Conservation (phyloP, 2,113 vertebrate genomes). For the Garra rufa region DNA sequence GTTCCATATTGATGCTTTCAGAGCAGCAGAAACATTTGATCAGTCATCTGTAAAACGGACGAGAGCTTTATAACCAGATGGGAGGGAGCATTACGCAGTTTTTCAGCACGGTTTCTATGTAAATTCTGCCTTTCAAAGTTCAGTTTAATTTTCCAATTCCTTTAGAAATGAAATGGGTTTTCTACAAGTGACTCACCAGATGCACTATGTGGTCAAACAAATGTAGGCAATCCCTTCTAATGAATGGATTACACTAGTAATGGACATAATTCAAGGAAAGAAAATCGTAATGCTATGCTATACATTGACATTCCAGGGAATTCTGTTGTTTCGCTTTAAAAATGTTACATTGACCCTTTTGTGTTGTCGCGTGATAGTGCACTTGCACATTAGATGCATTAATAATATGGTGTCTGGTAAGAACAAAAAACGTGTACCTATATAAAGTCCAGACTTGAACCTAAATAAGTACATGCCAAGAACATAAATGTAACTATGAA, state of each 20-base stretch:
- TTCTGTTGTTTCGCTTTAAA: neutral
- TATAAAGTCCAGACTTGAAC: neutral
- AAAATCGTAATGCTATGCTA: neutral
- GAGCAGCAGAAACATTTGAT: neutral
- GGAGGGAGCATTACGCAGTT: neutral
- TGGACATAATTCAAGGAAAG: neutral
- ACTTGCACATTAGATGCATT: neutral
- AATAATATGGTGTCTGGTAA: neutral
- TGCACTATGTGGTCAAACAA: neutral
- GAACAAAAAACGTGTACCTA: neutral
- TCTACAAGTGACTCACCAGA: neutral
- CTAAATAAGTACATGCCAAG: neutral
- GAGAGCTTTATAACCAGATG: neutral
- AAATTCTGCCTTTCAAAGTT: neutral
- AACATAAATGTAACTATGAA: neutral
- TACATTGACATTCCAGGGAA: neutral
- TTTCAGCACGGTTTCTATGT: neutral
- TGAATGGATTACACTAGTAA: neutral
- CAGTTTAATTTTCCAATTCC: neutral
- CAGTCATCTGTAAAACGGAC: neutral
- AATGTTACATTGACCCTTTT: neutral
- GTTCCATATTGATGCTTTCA: conserved; percentile 23
- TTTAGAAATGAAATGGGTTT: neutral
- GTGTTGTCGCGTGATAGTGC: neutral
- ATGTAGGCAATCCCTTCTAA: neutral